These are phyloP conservation scores for Oscheius sp. DNA, from an alignment of 2,888 invertebrate genomes.

Conservation along the genomic window DNA sequence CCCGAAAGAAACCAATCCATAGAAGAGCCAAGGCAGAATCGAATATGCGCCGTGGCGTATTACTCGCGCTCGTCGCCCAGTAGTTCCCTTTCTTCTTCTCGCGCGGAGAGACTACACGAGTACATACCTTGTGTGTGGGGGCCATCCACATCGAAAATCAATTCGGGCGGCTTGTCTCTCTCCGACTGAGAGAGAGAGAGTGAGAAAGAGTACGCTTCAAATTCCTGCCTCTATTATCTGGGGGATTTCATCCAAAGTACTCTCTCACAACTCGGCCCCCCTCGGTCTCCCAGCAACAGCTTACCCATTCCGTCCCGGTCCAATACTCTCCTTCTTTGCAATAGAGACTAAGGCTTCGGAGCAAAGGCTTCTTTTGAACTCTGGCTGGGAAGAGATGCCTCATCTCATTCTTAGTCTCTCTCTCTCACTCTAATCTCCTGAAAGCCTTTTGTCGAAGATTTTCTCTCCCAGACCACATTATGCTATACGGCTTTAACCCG, in stretches of 20 bases:
- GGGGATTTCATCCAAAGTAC: constrained; percentile 13
- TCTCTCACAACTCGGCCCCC: constrained; percentile 6
- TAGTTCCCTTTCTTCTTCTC: not conserved
- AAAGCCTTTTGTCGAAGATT: constrained; percentile 28
- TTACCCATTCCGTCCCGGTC: constrained; percentile 26
- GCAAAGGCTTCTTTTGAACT: not conserved
- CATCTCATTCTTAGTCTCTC: not conserved
- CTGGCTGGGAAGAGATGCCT: not conserved
- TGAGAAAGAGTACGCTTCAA: constrained; percentile 24
- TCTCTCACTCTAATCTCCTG: constrained; percentile 23
- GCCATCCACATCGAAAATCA: constrained; percentile 35
- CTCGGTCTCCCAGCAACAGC: constrained; percentile 12
- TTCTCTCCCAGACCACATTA: constrained; percentile 22
- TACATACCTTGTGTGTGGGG: constrained; percentile 6
- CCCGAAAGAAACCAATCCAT: constrained; percentile 22
- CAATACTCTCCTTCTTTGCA: constrained; percentile 8
- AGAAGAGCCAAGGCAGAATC: constrained; percentile 20
- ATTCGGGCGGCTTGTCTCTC: constrained; percentile 4
- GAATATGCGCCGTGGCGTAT: constrained; percentile 21
- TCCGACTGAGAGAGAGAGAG: not conserved
- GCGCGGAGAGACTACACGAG: constrained; percentile 19
- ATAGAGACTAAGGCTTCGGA: constrained; percentile 5
- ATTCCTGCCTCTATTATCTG: constrained; percentile 28
- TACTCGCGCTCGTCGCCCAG: constrained; percentile 4
- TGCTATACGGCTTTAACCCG: constrained; percentile 1